Conservation (phyloP, 2,888 invertebrate species). For the Neelides folsomi region DNA sequence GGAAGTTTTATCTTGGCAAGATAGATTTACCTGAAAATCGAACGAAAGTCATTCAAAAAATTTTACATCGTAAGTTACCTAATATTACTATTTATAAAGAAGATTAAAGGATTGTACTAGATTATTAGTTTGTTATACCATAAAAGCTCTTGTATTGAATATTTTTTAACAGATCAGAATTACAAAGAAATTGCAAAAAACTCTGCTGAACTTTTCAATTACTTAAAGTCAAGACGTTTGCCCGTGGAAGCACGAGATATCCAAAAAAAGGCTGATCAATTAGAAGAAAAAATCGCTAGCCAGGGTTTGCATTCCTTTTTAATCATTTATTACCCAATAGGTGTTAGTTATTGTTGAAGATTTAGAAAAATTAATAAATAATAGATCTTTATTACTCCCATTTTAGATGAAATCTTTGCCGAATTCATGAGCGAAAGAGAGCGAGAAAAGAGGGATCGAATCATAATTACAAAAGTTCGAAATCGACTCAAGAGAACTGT, state of each 20-base stretch:
- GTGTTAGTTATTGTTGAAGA: too few relatives aligned
- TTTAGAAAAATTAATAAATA: slow-evolving; percentile 6
- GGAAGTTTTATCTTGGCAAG: slow-evolving; percentile 46
- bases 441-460: slow-evolving; percentile 38
- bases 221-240: slow-evolving; percentile 49
- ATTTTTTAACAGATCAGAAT: slow-evolving; percentile 45
- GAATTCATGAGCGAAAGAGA: slow-evolving; percentile 29
- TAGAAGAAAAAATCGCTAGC: slow-evolving; percentile 37
- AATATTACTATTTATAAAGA: background rate
- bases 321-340: slow-evolving; percentile 35
- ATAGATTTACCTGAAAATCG: slow-evolving; percentile 50
- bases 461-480: slow-evolving; percentile 45
- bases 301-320: slow-evolving; percentile 35
- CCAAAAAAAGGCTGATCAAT: slow-evolving; percentile 37
- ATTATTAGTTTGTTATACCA: background rate
- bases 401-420: slow-evolving; percentile 25
- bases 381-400: slow-evolving; percentile 9
- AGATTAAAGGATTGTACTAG: background rate
- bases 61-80: slow-evolving; percentile 41
- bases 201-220: slow-evolving; percentile 45
- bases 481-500: slow-evolving; percentile 47
- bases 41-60: slow-evolving; percentile 44
- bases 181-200: slow-evolving; percentile 46
- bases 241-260: slow-evolving; percentile 51
- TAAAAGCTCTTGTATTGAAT: background rate